phyloP scores from a whole-genome alignment of 2,797 vertebrate genomes.

The Chromis chromis region DNA sequence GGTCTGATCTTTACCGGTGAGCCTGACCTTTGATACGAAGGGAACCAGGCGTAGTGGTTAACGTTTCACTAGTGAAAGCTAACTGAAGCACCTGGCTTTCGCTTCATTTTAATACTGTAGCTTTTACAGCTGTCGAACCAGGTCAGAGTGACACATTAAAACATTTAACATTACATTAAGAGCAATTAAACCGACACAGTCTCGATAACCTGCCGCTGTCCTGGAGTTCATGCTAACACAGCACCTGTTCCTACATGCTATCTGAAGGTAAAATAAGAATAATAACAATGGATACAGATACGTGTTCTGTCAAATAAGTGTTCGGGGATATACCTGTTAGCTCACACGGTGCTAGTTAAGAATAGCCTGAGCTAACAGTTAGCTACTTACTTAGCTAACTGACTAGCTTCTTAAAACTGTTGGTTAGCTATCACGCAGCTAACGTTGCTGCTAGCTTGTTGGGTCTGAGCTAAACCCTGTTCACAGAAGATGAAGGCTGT shows the following conservation, averaged over 20 bases:
- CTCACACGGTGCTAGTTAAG: neutral
- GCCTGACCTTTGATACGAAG: conserved; percentile 40
- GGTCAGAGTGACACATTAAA: too few relatives aligned
- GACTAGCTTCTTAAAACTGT: conserved; percentile 26
- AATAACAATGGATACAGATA: neutral
- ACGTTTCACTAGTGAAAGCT: too few relatives aligned
- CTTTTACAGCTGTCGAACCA: too few relatives aligned
- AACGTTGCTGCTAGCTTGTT: conserved; percentile 10
- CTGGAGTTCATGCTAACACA: too few relatives aligned
- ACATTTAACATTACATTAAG: too few relatives aligned
- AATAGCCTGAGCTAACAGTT: conserved; percentile 2
- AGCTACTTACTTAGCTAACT: conserved; percentile 21
- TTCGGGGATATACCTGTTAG: neutral
- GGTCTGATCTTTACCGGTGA: neutral
- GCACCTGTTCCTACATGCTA: neutral
- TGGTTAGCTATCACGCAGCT: conserved; percentile 30
- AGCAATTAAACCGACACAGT: too few relatives aligned
- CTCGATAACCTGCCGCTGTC: too few relatives aligned
- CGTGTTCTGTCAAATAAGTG: neutral
- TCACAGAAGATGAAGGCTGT: accelerated
- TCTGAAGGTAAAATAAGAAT: too few relatives aligned
- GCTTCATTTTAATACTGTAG: too few relatives aligned
- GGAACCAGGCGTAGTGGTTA: neutral
- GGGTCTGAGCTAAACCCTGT: neutral
- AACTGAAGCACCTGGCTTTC: too few relatives aligned